Evolutionary conservation across 2,797 vertebrate genomes (phyloP).

Genomic region (Pristis pectinata): DNA sequence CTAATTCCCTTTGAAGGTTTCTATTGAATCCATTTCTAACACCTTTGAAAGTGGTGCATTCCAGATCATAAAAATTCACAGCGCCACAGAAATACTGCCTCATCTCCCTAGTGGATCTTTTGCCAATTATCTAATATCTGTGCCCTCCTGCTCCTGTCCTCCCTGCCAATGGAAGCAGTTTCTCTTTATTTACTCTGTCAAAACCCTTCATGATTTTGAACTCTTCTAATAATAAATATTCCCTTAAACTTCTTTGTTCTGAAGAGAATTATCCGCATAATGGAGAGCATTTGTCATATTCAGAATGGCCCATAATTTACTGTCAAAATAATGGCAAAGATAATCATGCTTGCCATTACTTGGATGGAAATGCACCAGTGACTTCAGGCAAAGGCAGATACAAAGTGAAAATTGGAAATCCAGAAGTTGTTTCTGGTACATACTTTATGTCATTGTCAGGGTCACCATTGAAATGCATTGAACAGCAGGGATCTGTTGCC

Average conservation of each 20-base stretch:
- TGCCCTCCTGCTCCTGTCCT: not conserved
- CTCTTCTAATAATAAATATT: not conserved
- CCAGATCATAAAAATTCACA: not conserved
- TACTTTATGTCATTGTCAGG: not conserved
- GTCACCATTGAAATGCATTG: not conserved
- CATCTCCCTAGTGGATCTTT: not conserved
- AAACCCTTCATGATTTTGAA: not conserved
- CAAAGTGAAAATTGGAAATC: not conserved
- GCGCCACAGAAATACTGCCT: not conserved
- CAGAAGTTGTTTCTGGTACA: no score
- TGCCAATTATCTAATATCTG: not conserved
- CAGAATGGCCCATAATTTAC: not conserved
- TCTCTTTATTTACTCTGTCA: not conserved
- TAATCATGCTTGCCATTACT: not conserved
- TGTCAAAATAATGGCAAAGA: not conserved
- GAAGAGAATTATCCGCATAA: not conserved
- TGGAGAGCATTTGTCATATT: not conserved
- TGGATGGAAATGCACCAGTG: not conserved
- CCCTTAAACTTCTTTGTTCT: not conserved
- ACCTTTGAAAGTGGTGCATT: not conserved
- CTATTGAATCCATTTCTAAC: not conserved
- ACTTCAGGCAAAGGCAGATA: not conserved
- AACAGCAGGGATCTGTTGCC: not conserved
- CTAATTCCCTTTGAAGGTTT: not conserved
- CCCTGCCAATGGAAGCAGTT: not conserved